Percentiles rank a stretch among this genome's conserved stretches.
Conservation (phyloP, 1,140 invertebrate species). For the Atopsyche davidsoni region DNA sequence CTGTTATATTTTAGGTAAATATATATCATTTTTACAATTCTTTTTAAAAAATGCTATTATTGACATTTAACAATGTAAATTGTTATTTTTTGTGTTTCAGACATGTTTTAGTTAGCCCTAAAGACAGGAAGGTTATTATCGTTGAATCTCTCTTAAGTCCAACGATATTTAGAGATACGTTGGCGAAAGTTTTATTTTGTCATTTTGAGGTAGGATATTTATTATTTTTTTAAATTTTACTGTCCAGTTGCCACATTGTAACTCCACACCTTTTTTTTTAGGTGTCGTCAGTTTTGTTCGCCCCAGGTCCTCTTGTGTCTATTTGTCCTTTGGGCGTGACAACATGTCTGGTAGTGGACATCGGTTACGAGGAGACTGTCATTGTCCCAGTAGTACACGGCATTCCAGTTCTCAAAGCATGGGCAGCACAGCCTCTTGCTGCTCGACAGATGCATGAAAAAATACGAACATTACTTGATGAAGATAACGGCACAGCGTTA, state of each 20-base stretch:
- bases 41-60: too few species aligned
- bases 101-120: slow-evolving; percentile 83
- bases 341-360: slow-evolving; percentile 77
- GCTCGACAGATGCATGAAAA: slow-evolving; percentile 58
- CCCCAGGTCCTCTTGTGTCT: slow-evolving; percentile 74
- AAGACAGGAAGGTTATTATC: slow-evolving; percentile 84
- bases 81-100: slow-evolving; percentile 45
- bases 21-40: slow-evolving; percentile 11
- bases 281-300: slow-evolving; percentile 60
- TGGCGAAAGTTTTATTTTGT: slow-evolving; percentile 86
- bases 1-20: slow-evolving; percentile 79
- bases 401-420: slow-evolving; percentile 73
- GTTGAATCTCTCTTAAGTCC: slow-evolving; percentile 84
- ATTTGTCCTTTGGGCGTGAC: slow-evolving; percentile 69
- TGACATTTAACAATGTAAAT: too few species aligned
- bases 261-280: neutral
- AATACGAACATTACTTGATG: slow-evolving; percentile 41
- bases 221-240: slow-evolving; percentile 1
- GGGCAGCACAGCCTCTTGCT: slow-evolving; percentile 70
- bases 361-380: slow-evolving; percentile 78
- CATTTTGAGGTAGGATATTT: slow-evolving; percentile 78
- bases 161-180: slow-evolving; percentile 72
- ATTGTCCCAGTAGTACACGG: slow-evolving; percentile 80
- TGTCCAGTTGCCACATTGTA: slow-evolving; percentile 32
- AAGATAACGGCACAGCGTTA: slow-evolving; percentile 40